Base-by-base conservation (phyloP, 2,797 vertebrate genomes). In the Bovichtus diacanthus region DNA sequence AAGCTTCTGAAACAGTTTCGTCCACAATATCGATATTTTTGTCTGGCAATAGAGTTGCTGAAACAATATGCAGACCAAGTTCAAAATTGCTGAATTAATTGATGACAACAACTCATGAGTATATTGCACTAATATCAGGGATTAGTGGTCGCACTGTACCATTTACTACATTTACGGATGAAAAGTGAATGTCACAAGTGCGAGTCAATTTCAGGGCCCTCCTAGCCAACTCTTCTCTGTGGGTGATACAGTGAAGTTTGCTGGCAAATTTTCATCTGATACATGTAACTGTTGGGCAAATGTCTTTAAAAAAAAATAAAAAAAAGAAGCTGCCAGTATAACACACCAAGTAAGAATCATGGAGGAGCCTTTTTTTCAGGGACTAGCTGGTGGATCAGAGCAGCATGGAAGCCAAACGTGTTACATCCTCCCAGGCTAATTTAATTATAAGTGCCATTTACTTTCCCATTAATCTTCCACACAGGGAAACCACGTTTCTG, bases 371-470 rank as follows among this genome's bases (percentile, higher is more conserved):
- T 67, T n/a, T n/a, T n/a, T 47, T n/a, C 12, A 23, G 38, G 27
- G 54, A 74, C 49, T 10, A 19, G 23, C 63, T 31, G 41, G 44
- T 38, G 63, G 53, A 75, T 82, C 72, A 31, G 73, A 84, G 70
- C 63, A 67, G 64, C 78, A n/a, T 19, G 70, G 41, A 63, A 55
- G 63, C 61, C 55, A 11, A 69, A 72, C 27, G 47, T 55, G 73
- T 65, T 76, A 54, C 71, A 58, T 76, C 82, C 66, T 76, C 46
- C 7, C 23, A 5, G 54, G 36, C 49, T 74, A 49, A 76, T 84
- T 78, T 65, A 73, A 83, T 85, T 74, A 56, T n/a, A 58, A 58
- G 79, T 56, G 71, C 41, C 38, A 61, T 76, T 71, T 80, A 72
- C 81, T 63, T 81, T 39, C 61, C 59, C 49, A 41, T 70, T 74